Conservation (phyloP, 2,113 vertebrate genomes). For the Machaerirhynchus nigripectus region DNA sequence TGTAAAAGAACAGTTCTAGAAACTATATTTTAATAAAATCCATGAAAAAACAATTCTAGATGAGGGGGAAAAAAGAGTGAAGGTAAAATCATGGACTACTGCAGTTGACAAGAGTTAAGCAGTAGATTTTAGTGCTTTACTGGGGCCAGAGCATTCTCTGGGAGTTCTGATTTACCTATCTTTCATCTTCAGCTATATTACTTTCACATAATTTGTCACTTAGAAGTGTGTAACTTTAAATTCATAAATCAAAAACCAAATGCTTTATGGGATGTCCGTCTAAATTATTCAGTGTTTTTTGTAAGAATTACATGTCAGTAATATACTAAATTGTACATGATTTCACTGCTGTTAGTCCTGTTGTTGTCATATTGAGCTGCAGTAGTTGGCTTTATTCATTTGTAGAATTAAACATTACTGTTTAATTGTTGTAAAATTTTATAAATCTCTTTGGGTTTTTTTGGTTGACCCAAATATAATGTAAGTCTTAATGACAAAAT, state of each 20-base stretch:
- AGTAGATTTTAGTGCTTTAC: neutral
- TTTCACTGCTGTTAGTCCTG: conserved; percentile 68
- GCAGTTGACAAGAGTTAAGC: neutral
- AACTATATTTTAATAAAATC: conserved; percentile 55
- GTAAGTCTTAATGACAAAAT: conserved; percentile 86
- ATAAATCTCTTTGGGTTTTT: conserved; percentile 84
- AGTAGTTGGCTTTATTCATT: conserved; percentile 71
- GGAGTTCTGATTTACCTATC: neutral
- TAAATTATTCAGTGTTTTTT: conserved; percentile 46
- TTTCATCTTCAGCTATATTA: neutral
- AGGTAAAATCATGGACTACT: neutral
- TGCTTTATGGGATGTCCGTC: conserved; percentile 44
- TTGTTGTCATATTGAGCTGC: conserved; percentile 65
- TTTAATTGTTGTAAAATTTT: conserved; percentile 79
- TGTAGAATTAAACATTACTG: conserved; percentile 75
- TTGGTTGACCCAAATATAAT: conserved; percentile 84
- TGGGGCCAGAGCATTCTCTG: neutral
- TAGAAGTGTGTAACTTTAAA: neutral
- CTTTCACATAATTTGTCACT: neutral
- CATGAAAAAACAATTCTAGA: neutral
- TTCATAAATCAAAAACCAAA: conserved; percentile 22
- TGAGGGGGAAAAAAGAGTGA: neutral
- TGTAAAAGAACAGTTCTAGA: conserved; percentile 58
- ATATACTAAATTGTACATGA: conserved; percentile 35
- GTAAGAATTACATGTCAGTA: conserved; percentile 48